Conservation (phyloP, 2,888 invertebrate species). For the Limnephilus marmoratus region DNA sequence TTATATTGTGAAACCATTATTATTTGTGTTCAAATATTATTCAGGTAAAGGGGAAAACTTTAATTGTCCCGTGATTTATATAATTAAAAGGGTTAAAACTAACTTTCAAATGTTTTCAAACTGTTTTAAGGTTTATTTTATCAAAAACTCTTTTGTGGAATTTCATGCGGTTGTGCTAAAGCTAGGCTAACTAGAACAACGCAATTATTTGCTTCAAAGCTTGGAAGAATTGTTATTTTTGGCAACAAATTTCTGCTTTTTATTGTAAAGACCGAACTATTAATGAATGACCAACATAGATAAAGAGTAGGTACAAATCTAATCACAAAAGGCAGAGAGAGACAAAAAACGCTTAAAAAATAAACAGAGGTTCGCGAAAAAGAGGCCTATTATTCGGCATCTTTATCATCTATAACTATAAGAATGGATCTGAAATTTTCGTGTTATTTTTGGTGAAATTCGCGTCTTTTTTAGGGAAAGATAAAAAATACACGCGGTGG, state of each 20-base stretch:
- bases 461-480: too few relatives aligned
- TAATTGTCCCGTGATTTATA: neutral
- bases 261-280: too few relatives aligned
- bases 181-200: neutral
- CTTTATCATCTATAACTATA: too few relatives aligned
- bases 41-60: neutral
- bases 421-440: too few relatives aligned
- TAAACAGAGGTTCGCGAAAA: neutral
- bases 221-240: neutral
- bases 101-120: neutral
- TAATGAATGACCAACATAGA: too few relatives aligned
- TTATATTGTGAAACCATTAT: too few relatives aligned
- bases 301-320: too few relatives aligned
- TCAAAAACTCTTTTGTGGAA: neutral
- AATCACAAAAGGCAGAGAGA: neutral
- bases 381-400: too few relatives aligned
- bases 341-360: neutral
- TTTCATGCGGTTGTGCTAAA: neutral
- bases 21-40: neutral
- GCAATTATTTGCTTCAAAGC: neutral
- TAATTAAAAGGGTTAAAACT: neutral
- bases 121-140: neutral
- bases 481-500: too few relatives aligned
- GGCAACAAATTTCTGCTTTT: too few relatives aligned
- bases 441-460: too few relatives aligned